Evolutionary conservation across 1,140 invertebrate species (phyloP).

Genomic region (Drosophila sulfurigaster): DNA sequence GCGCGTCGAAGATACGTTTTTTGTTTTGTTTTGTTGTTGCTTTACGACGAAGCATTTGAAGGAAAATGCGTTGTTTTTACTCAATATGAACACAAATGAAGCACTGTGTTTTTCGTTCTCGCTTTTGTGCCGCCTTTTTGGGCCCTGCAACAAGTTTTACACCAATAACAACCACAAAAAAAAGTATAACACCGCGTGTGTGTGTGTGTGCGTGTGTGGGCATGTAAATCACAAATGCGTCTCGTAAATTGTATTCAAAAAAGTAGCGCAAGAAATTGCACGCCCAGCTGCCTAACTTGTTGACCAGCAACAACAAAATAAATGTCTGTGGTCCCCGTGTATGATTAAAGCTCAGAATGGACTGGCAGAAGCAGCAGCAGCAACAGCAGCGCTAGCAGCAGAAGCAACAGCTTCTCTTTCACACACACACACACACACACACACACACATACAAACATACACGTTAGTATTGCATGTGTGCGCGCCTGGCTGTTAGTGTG

Average conservation of each 20-base stretch:
- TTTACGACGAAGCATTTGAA: conserved; percentile 43
- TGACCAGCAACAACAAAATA: conserved; percentile 66
- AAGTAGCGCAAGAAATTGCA: conserved; percentile 51
- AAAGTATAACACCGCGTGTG: background rate
- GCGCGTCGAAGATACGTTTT: conserved; percentile 21
- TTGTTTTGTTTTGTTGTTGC: conserved; percentile 5
- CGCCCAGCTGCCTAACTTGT: conserved; percentile 53
- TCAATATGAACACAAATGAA: background rate
- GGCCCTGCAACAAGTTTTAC: conserved; percentile 9
- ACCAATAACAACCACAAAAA: background rate
- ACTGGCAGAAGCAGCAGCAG: conserved; percentile 38
- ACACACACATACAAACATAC: background rate
- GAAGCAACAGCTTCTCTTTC: background rate
- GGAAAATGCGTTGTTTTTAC: conserved; percentile 13
- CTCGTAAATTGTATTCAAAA: conserved; percentile 19
- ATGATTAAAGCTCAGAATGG: conserved; percentile 75
- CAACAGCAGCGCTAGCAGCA: conserved; percentile 1
- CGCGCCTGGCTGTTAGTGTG: background rate
- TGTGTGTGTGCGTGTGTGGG: background rate
- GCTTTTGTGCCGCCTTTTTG: conserved; percentile 6
- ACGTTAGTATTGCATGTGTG: too few species aligned
- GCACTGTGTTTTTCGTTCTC: background rate
- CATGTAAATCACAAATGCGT: conserved; percentile 2
- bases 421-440: background rate
- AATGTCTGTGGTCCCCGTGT: conserved; percentile 49